A percentile compares a stretch with the other conserved stretches of the same genome.
phyloP scores from a whole-genome alignment of 2,797 vertebrate species.

The Gallinago stenura region DNA sequence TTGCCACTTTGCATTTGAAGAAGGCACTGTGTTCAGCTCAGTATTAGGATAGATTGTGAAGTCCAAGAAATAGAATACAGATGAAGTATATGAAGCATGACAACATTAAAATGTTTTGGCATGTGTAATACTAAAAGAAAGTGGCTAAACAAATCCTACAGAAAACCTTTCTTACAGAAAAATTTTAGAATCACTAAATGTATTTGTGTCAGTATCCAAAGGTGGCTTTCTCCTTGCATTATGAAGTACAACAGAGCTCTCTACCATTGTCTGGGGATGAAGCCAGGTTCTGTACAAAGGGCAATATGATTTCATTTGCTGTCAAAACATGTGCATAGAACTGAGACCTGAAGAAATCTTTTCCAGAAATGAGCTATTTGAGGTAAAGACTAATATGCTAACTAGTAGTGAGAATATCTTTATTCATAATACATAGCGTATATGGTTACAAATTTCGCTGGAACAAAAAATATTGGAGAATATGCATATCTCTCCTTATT shows the following conservation, averaged over 20 bases:
- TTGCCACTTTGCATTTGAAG: not conserved
- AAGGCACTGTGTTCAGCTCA: not conserved
- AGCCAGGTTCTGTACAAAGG: slow-evolving; percentile 43
- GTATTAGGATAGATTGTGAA: not conserved
- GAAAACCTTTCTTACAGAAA: not conserved
- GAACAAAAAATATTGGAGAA: not conserved
- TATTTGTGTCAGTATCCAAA: slow-evolving; percentile 28
- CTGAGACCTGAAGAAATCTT: not conserved
- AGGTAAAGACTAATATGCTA: not conserved
- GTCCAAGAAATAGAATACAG: not conserved
- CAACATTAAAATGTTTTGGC: not conserved
- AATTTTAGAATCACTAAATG: not conserved
- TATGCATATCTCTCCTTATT: not conserved
- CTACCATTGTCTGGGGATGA: slow-evolving; percentile 34
- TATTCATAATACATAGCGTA: not conserved
- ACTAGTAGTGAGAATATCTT: not conserved
- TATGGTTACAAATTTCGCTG: not conserved
- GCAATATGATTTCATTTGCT: not conserved
- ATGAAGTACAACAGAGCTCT: slow-evolving; percentile 31
- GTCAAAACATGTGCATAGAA: not conserved
- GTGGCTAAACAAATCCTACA: not conserved
- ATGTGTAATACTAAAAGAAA: not conserved
- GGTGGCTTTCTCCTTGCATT: slow-evolving; percentile 33
- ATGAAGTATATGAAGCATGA: not conserved
- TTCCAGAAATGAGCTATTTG: not conserved